Conservation (phyloP, 1,140 invertebrate genomes). For the Halyomorpha halys region DNA sequence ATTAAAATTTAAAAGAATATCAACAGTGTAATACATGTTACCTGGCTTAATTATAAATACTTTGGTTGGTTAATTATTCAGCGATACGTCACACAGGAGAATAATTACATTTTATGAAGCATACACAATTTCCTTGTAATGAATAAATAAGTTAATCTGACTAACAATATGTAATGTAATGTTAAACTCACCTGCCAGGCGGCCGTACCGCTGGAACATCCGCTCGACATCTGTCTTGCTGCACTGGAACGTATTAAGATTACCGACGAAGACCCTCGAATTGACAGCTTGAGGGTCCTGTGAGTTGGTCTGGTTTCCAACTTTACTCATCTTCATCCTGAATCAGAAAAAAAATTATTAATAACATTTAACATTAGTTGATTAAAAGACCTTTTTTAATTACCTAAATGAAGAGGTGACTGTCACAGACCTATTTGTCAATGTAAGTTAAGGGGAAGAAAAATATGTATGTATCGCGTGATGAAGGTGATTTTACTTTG, state of each 20-base stretch:
- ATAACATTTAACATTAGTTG: neutral
- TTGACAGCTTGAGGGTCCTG: slow-evolving; percentile 79
- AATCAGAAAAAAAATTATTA: neutral
- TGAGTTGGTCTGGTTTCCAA: slow-evolving; percentile 77
- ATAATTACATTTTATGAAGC: neutral
- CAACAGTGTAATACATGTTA: too few species aligned
- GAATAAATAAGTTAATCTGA: too few species aligned
- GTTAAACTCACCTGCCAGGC: slow-evolving; percentile 55
- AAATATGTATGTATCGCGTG: too few species aligned
- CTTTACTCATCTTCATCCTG: slow-evolving; percentile 67
- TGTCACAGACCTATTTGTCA: too few species aligned
- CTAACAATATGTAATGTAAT: too few species aligned
- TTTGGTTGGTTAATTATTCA: too few species aligned
- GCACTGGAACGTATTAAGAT: slow-evolving; percentile 81
- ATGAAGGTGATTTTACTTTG: too few species aligned
- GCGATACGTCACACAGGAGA: neutral
- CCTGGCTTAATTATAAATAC: too few species aligned
- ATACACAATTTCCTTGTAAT: neutral
- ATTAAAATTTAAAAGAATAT: too few species aligned
- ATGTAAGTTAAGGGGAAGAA: too few species aligned
- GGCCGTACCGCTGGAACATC: slow-evolving; percentile 76
- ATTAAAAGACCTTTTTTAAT: neutral
- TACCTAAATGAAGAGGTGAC: too few species aligned
- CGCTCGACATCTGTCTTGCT: slow-evolving; percentile 78
- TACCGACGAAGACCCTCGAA: slow-evolving; percentile 79